Percentiles rank a stretch among this genome's conserved stretches.
Evolutionary conservation across 2,797 vertebrate genomes (phyloP).

Genomic region (Nothura maculosa): DNA sequence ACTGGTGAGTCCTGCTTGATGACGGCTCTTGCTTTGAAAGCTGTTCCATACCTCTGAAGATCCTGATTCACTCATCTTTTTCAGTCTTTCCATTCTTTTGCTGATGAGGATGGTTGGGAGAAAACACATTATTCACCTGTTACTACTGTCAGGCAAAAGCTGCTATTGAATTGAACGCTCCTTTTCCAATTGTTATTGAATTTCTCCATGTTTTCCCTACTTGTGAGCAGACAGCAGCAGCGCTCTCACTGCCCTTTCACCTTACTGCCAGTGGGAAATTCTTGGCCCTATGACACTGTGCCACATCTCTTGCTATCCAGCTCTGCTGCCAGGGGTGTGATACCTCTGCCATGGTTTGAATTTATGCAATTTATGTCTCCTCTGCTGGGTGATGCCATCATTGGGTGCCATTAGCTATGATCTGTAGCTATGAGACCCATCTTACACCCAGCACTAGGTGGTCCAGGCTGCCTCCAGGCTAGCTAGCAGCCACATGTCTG

Average conservation of each 20-base stretch:
- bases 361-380: neutral
- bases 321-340: neutral
- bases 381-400: rapidly evolving
- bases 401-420: neutral
- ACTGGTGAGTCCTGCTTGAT: neutral
- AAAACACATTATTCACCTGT: neutral
- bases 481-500: neutral
- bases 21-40: neutral
- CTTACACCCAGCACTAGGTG: neutral
- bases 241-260: neutral
- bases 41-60: neutral
- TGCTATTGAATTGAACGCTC: neutral
- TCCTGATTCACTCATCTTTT: neutral
- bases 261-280: neutral
- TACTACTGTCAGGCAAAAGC: neutral
- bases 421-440: neutral
- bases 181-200: neutral
- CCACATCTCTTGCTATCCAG: neutral
- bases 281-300: neutral
- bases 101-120: neutral
- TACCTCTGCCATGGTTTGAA: neutral
- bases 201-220: neutral
- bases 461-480: neutral
- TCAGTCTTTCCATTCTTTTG: neutral
- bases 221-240: neutral